phyloP scores from a whole-genome alignment of 2,797 vertebrate genomes.

The Gymnocypris eckloni region DNA sequence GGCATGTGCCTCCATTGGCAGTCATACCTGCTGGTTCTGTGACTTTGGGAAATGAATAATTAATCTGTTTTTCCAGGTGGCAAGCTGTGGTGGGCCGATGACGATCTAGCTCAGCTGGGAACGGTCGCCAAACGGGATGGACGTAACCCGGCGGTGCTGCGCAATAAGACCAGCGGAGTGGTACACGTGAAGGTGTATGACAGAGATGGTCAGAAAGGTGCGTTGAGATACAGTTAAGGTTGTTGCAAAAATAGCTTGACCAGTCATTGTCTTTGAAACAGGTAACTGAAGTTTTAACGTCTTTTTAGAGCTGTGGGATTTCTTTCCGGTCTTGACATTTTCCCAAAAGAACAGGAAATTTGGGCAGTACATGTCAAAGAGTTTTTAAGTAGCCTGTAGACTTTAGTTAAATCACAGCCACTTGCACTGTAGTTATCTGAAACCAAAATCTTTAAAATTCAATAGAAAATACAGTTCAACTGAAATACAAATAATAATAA shows the following conservation, averaged over 20 bases:
- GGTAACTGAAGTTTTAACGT: not conserved
- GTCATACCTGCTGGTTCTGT: constrained; percentile 15
- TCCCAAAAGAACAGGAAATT: not conserved
- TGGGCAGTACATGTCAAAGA: not conserved
- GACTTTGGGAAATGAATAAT: constrained; percentile 47
- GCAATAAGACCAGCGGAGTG: constrained; percentile 94
- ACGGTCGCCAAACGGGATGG: constrained; percentile 94
- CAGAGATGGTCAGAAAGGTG: constrained; percentile 93
- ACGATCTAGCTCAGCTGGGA: constrained; percentile 91
- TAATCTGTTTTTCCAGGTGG: constrained; percentile 80
- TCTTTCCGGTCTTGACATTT: not conserved
- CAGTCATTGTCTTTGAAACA: not conserved
- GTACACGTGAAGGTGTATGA: constrained; percentile 98
- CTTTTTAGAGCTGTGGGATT: not conserved
- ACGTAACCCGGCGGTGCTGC: constrained; percentile 81
- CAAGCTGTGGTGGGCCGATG: constrained; percentile 98
- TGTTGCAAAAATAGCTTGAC: not conserved
- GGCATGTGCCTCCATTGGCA: constrained; percentile 28
- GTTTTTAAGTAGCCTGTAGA: not conserved
- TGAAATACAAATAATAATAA: not conserved
- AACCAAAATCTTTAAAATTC: not conserved
- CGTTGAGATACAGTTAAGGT: constrained; percentile 9
- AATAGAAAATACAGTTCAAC: not conserved
- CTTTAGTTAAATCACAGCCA: not conserved
- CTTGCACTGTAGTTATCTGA: not conserved